These are phyloP conservation scores for Tipula helvola DNA, from an alignment of 2,888 invertebrate genomes.

Conservation along the genomic window DNA sequence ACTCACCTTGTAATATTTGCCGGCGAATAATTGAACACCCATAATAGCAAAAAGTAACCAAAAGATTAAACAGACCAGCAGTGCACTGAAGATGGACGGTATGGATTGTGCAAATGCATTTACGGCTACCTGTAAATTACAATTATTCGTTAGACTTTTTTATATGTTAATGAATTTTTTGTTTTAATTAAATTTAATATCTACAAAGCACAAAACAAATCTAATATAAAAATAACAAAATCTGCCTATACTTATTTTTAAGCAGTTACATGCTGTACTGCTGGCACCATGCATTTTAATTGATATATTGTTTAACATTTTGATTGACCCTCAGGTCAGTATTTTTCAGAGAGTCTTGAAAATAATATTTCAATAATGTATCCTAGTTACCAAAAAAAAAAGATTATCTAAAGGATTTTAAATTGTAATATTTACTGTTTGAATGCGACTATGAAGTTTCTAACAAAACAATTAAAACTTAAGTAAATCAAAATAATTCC, in stretches of 20 bases:
- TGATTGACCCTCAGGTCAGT: too few relatives aligned
- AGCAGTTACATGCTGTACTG: too few relatives aligned
- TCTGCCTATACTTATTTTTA: background rate
- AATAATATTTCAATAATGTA: too few relatives aligned
- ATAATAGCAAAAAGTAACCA: conserved; percentile 99
- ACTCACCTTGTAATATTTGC: conserved; percentile 86
- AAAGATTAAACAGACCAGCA: conserved; percentile 97
- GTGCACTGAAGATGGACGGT: conserved; percentile 98
- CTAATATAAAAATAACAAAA: background rate
- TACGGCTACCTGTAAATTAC: conserved; percentile 73
- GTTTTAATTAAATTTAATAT: background rate
- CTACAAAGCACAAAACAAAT: background rate
- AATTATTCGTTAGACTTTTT: background rate
- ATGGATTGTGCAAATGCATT: conserved; percentile 98
- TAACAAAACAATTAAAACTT: too few relatives aligned
- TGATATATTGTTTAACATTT: too few relatives aligned
- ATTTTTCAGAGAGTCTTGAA: too few relatives aligned
- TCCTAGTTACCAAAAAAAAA: too few relatives aligned
- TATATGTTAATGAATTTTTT: background rate
- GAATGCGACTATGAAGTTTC: too few relatives aligned
- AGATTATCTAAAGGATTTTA: too few relatives aligned
- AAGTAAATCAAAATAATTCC: too few relatives aligned
- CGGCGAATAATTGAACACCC: conserved; percentile 96
- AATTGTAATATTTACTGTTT: too few relatives aligned
- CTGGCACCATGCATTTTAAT: too few relatives aligned